Conservation (phyloP, 2,797 vertebrate species). For the Artibeus jamaicensis region DNA sequence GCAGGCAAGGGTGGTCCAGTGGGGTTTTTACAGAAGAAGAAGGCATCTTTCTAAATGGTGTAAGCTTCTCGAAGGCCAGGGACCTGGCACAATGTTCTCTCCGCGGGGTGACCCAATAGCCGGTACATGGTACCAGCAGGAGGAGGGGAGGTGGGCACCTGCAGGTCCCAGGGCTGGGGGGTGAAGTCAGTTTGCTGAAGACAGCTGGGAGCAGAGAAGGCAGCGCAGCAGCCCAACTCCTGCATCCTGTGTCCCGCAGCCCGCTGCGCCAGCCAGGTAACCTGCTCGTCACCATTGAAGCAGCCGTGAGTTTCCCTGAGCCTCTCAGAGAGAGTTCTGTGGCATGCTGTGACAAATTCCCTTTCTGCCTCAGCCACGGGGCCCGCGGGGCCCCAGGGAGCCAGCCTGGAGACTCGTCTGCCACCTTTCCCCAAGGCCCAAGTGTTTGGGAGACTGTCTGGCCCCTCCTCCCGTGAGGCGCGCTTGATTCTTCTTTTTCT, state of each 20-base stretch:
- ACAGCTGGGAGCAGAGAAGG: not conserved
- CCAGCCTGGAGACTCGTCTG: fast-evolving
- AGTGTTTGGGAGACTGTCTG: not conserved
- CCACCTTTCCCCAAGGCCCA: not conserved
- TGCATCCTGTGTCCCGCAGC: fast-evolving
- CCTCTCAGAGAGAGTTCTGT: fast-evolving
- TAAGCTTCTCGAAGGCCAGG: not conserved
- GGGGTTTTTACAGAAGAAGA: not conserved
- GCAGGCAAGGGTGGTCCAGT: too few species aligned
- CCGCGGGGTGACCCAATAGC: not conserved
- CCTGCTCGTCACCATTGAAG: fast-evolving
- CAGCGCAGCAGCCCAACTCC: fast-evolving
- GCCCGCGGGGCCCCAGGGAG: not conserved
- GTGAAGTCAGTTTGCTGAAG: not conserved
- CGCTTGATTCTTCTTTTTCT: constrained; percentile 33
- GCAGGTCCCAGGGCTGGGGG: fast-evolving
- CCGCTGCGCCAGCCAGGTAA: fast-evolving
- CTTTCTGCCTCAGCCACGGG: not conserved
- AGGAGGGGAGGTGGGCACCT: not conserved
- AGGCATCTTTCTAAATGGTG: not conserved
- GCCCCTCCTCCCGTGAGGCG: not conserved
- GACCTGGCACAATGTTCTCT: not conserved
- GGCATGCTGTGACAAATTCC: not conserved
- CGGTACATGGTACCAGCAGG: not conserved
- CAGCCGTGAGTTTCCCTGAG: fast-evolving